phyloP scores from a whole-genome alignment of 2,888 invertebrate genomes.

The Falcaria lacertinaria region DNA sequence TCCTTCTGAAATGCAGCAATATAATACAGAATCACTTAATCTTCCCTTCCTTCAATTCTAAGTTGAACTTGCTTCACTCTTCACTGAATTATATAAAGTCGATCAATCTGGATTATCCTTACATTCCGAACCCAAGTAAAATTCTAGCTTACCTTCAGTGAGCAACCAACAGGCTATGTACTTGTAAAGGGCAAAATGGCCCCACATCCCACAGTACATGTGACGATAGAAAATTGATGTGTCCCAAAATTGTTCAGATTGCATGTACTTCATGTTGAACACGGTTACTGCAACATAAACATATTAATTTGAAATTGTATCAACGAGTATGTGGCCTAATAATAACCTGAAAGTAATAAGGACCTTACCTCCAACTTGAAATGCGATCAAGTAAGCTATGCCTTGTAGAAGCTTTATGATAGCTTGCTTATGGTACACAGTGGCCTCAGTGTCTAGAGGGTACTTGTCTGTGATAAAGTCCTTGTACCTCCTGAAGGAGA shows the following conservation, averaged over 20 bases:
- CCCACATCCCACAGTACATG: slow-evolving; percentile 89
- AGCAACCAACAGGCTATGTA: slow-evolving; percentile 97
- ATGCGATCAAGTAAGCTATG: slow-evolving; percentile 84
- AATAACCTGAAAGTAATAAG: too few species aligned
- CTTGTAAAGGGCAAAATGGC: slow-evolving; percentile 91
- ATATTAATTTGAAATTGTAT: too few species aligned
- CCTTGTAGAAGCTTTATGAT: slow-evolving; percentile 83
- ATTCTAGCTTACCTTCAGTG: slow-evolving; percentile 88
- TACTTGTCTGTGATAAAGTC: slow-evolving; percentile 87
- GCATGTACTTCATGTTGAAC: slow-evolving; percentile 87
- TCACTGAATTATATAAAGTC: too few species aligned
- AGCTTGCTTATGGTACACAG: slow-evolving; percentile 66
- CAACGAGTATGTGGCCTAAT: too few species aligned
- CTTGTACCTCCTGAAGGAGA: slow-evolving; percentile 89
- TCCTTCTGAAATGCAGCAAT: too few species aligned
- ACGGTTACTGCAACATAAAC: slow-evolving; percentile 76
- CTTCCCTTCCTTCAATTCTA: too few species aligned
- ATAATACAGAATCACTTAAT: too few species aligned
- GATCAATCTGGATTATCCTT: too few species aligned
- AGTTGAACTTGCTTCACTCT: too few species aligned
- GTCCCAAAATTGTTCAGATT: slow-evolving; percentile 80
- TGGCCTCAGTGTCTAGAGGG: slow-evolving; percentile 44
- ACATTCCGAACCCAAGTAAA: too few species aligned
- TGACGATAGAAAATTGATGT: slow-evolving; percentile 80
- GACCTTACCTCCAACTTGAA: slow-evolving; percentile 83